phyloP scores from a whole-genome alignment of 2,888 invertebrate genomes.

The Tetanocera ferruginea region DNA sequence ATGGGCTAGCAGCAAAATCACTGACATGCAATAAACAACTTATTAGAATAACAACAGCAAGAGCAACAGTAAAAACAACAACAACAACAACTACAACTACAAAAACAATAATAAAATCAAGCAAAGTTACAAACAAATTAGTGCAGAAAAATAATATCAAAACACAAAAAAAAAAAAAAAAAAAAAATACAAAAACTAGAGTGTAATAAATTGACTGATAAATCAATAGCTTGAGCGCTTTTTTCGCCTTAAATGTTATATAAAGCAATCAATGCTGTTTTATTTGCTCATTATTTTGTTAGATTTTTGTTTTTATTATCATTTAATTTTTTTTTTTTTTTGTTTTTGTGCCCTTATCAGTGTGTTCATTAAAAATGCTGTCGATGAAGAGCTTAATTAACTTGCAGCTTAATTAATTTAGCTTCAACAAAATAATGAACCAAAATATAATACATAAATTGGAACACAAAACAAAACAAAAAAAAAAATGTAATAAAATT shows the following conservation, averaged over 20 bases:
- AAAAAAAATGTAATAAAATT: no score
- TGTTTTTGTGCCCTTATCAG: no score
- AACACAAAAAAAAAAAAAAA: neutral
- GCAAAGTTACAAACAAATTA: no score
- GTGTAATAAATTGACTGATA: neutral
- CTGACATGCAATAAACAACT: conserved; percentile 8
- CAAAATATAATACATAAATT: no score
- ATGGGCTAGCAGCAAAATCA: neutral
- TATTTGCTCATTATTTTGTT: no score
- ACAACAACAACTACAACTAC: neutral
- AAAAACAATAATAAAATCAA: neutral
- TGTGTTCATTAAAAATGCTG: neutral
- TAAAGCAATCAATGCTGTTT: neutral
- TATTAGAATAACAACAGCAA: neutral
- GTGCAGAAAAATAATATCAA: no score
- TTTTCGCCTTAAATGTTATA: neutral
- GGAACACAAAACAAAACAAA: no score
- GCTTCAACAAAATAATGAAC: no score
- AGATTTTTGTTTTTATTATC: neutral
- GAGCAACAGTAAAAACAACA: neutral
- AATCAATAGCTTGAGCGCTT: neutral
- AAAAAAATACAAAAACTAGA: neutral
- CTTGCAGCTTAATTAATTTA: neutral
- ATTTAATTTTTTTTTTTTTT: neutral
- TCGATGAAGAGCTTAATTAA: conserved; percentile 1